Base-by-base conservation (phyloP, 2,888 invertebrate genomes). In the Conistra vaccinii region DNA sequence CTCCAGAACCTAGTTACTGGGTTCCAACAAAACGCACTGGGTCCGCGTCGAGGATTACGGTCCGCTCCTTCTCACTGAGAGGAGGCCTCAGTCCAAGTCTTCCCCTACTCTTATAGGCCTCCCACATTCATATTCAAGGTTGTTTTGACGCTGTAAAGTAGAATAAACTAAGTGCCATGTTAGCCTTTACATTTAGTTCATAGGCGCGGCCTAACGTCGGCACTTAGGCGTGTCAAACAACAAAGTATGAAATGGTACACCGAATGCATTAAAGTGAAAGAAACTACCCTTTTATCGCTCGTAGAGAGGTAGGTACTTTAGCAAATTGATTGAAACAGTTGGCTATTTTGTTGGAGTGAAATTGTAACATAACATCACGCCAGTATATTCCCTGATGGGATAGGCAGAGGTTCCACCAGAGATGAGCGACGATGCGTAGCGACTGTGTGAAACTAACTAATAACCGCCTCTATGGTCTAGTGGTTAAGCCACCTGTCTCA, bases 101-200 rank as follows among this genome's bases (percentile, higher is more conserved):
- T 26, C 6, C 12, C 26, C 42, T 63, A 45, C 20, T 20, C 2
- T 26, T 20, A 20, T 12, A n/a, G 2, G 2, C 10, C 17, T 35
- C 20, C 12, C 6, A 20, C 10, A 32, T 35, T 53, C 0, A 32
- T 26, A 7, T 20, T 3, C 1, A 53, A 26, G 14, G 5, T 20
- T 5, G 7, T 23, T 53, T n/a, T n/a, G 29, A n/a, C 29, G 20
- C 1, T 57, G 20, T 68, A 6, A 57, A 69, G 32, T 14, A n/a
- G 23, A 58, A 39, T 12, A 48, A 35, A 35, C 20, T 14, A 26
- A 26, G 26, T 71, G 26, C 57, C 12, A 29, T 3, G 39, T 60
- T 39, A 26, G 29, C 14, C 6, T 48, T 0, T 23, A 48, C 48
- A 75, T 75, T 75, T 32, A 73, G 73, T 73, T 67, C 74, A 66